Evolutionary conservation across 2,113 vertebrate species (phyloP).

Genomic region (Entomyzon cyanotis): DNA sequence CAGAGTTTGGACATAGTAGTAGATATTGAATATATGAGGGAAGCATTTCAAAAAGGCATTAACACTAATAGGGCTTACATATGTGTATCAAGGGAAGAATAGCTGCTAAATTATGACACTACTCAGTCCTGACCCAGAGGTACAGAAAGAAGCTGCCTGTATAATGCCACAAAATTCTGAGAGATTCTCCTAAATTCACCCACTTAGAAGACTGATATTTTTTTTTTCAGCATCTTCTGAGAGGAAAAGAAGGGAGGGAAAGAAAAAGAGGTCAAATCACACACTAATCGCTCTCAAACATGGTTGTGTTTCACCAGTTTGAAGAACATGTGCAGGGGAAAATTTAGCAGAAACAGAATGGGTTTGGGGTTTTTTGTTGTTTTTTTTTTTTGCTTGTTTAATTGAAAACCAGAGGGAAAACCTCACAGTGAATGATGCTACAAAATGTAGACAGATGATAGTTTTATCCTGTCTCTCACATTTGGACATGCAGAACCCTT

Average conservation of each 20-base stretch:
- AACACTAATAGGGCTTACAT: slow-evolving; percentile 10
- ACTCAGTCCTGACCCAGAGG: neutral
- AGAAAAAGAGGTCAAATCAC: neutral
- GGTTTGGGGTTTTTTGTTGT: neutral
- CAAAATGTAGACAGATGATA: neutral
- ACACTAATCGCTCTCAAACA: neutral
- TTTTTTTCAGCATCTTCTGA: neutral
- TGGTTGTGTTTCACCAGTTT: neutral
- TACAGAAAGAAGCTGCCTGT: neutral
- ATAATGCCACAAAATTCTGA: neutral
- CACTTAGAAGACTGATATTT: neutral
- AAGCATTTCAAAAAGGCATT: slow-evolving; percentile 31
- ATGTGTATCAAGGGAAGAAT: slow-evolving; percentile 8
- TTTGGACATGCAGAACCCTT: neutral
- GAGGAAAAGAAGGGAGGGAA: neutral
- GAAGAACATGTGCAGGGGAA: neutral
- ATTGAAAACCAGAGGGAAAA: neutral
- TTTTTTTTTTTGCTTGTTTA: neutral
- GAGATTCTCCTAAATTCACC: neutral
- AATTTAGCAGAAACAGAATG: neutral
- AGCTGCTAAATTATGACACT: slow-evolving; percentile 2
- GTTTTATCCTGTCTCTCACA: neutral
- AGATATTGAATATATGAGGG: neutral
- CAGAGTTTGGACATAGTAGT: neutral
- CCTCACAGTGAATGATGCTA: rapidly evolving